Base-by-base conservation (phyloP, 2,113 vertebrate genomes). In the Oenanthe melanoleuca region DNA sequence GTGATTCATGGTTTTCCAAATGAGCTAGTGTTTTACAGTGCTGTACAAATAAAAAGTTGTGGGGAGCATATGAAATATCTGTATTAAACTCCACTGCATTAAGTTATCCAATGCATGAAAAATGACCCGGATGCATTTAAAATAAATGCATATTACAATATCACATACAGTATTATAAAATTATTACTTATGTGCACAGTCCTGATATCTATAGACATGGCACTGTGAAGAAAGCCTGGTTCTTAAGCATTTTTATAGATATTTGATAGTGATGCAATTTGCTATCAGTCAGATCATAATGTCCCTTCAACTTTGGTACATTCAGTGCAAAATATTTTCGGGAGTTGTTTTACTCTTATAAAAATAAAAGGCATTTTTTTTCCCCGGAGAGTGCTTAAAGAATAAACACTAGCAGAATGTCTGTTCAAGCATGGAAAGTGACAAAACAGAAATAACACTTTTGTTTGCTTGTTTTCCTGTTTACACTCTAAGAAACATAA, bases 231-330 rank as follows among this genome's bases (percentile, higher is more conserved):
- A 95, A 95, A 96, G 96, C 84, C 78, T 64, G 90, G 92, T 95
- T 98, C 91, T 83, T 97, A 96, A 89, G 88, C 94, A 40, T 85
- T 96, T 97, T 97, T 93, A 97, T 95, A 96, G 91, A 80, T 93
- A 95, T 89, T 96, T 89, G 61, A 94, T 84, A 96, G 96, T 93
- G 97, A 98, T 96, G 93, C 92, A 85, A 67, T 92, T 95, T 97
- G 86, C 94, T 89, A 28, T 96, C 94, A 89, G 87, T 96, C 96
- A 91, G 93, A 96, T 97, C 87, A 74, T 94, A 89, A 97, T 71
- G 91, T 97, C 96, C 97, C 93, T 97, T 98, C 86, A 55, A 97
- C 98, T 98, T 98, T 98, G 98, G 98, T 98, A 98, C 97, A 96
- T 97, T 98, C 97, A 98, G 97, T 98, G 98, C 97, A 98, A 98